Evolutionary conservation across 2,113 vertebrate species (phyloP).

Genomic region (Panthera uncia): DNA sequence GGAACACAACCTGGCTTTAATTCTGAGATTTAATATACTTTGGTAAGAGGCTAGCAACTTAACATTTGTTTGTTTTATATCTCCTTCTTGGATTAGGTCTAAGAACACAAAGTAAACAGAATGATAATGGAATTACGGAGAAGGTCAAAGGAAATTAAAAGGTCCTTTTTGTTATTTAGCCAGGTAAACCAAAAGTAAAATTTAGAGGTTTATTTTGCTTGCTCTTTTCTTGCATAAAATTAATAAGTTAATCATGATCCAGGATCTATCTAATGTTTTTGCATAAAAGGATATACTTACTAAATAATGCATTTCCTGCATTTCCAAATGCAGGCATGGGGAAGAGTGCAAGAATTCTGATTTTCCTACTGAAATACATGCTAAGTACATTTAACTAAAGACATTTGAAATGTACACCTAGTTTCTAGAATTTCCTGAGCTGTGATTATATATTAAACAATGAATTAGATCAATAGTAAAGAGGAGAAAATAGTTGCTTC

Average conservation of each 20-base stretch:
- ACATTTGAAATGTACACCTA: neutral
- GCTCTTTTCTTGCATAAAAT: neutral
- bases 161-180: neutral
- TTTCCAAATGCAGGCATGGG: neutral
- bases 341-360: neutral
- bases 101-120: neutral
- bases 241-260: neutral
- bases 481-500: neutral
- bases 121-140: neutral
- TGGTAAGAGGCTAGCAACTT: neutral
- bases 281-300: neutral
- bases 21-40: neutral
- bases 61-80: neutral
- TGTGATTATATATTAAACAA: neutral
- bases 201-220: neutral
- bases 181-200: neutral
- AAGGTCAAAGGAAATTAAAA: neutral
- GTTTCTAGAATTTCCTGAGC: conserved; percentile 9
- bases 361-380: neutral
- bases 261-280: neutral
- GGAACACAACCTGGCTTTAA: neutral
- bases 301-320: neutral
- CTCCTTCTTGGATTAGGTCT: neutral
- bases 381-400: neutral
- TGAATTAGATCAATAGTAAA: neutral